phyloP scores from a whole-genome alignment of 2,113 vertebrate genomes.

The Anarrhichthys ocellatus region DNA sequence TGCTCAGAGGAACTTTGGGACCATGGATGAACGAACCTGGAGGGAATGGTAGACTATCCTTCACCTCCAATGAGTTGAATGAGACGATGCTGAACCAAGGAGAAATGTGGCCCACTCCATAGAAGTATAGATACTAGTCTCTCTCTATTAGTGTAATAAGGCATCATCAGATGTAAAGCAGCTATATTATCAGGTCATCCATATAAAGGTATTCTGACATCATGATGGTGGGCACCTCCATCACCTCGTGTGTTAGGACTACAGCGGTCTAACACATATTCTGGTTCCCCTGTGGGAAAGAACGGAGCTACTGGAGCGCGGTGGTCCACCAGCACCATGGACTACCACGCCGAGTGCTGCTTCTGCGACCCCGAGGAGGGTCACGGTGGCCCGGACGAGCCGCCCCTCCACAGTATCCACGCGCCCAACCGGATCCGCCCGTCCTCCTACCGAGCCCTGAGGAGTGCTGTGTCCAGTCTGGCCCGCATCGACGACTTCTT shows the following conservation, averaged over 20 bases:
- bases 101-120: neutral
- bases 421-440: conserved; percentile 88
- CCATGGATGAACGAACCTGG: neutral
- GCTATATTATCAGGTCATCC: neutral
- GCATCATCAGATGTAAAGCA: neutral
- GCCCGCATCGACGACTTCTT: conserved; percentile 95
- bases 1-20: neutral
- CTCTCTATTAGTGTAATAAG: neutral
- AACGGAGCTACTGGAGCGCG: neutral
- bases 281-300: conserved; percentile 14
- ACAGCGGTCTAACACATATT: conserved; percentile 21
- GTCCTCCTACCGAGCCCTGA: conserved; percentile 93
- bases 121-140: neutral
- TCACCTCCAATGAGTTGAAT: neutral
- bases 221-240: conserved; percentile 17
- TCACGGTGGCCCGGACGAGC: conserved; percentile 65
- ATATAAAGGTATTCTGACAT: conserved; percentile 6
- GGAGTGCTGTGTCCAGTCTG: conserved; percentile 94
- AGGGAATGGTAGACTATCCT: neutral
- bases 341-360: conserved; percentile 71
- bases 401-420: conserved; percentile 79
- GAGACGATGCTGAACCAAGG: neutral
- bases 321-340: conserved; percentile 67
- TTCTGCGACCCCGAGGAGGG: conserved; percentile 72
- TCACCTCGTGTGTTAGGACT: conserved; percentile 38